Base-by-base conservation (phyloP, 2,113 vertebrate species). In the Geococcyx californianus region DNA sequence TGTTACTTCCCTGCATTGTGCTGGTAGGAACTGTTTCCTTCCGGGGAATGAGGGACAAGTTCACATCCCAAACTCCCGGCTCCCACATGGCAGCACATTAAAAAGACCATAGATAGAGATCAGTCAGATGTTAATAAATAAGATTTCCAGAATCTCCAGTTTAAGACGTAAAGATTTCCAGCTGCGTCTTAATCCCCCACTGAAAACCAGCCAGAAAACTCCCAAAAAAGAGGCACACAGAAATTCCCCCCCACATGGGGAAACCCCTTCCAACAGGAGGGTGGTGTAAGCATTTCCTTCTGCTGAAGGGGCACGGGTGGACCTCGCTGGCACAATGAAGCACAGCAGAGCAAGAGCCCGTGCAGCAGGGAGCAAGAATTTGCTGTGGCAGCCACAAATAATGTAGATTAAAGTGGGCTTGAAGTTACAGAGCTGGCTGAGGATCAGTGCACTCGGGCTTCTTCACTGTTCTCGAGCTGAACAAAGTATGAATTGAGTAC, bases 1-100 rank as follows among this genome's bases (percentile, higher is more conserved):
- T 81, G 69, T 34, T 84, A 90, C 92, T 97, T 96, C 95, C 95
- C 90, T 96, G 88, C 90, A 94, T 96, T 97, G 96, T 95, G 69
- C 74, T 89, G 24, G 58, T 92, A 92, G 88, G 83, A 93, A 36
- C 90, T 9, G 1, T 72, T 97, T 96, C 95, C 93, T 96, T 96
- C 94, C 69, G 8, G 69, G 78, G 64, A 92, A 82, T 90, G 59
- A 92, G 86, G 86, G 83, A 73, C 62, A 13, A 92, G 58, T 90
- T 90, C 93, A 78, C 44, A 90, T 96, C 83, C 92, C 94, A 86
- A 84, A 84, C 49, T 90, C 73, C 76, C 72, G 73, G 76, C 76
- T 95, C 73, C 56, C 90, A 90, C 80, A 81, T 95, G 96, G 92
- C 93, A 96, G 47, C 56, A 81, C 80, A 95, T 96, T 89, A 92